Evolutionary conservation across 2,797 vertebrate genomes (phyloP).

Genomic region (Decapterus maruadsi): DNA sequence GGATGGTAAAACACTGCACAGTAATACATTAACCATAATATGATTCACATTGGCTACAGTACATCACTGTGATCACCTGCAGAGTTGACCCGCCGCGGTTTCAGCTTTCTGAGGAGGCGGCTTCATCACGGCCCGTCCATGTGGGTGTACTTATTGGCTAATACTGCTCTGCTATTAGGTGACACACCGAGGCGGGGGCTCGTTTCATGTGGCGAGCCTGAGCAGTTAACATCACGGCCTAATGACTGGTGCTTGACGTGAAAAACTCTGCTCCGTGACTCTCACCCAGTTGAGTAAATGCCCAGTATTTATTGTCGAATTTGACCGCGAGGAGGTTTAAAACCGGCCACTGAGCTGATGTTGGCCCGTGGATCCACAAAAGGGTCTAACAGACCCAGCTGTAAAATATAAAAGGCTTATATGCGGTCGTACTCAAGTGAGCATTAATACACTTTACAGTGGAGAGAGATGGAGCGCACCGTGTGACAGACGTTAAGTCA

Average conservation of each 20-base stretch:
- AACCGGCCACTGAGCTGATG: conserved; percentile 26
- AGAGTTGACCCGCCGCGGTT: neutral
- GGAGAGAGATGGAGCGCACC: neutral
- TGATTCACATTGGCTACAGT: neutral
- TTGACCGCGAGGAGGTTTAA: conserved; percentile 46
- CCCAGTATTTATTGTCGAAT: conserved; percentile 43
- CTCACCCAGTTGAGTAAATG: conserved; percentile 35
- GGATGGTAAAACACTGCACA: neutral
- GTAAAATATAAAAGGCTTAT: conserved; percentile 30
- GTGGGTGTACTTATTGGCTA: conserved; percentile 48
- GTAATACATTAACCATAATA: neutral
- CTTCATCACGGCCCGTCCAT: conserved; percentile 4
- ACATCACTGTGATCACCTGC: neutral
- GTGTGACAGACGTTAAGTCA: neutral
- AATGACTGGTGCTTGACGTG: conserved; percentile 37
- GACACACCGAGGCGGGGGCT: conserved; percentile 35
- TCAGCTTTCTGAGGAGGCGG: neutral
- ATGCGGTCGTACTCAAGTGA: conserved; percentile 15
- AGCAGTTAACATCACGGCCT: conserved; percentile 34
- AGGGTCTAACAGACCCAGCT: conserved; percentile 12
- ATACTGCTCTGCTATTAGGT: conserved; percentile 40
- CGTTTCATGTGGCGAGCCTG: conserved; percentile 53
- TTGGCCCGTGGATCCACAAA: conserved; percentile 6
- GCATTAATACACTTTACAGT: conserved; percentile 3
- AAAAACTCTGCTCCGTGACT: conserved; percentile 16